Percentiles rank a stretch among this genome's conserved stretches.
phyloP scores from a whole-genome alignment of 2,113 vertebrate species.

The Bambusicola thoracicus region DNA sequence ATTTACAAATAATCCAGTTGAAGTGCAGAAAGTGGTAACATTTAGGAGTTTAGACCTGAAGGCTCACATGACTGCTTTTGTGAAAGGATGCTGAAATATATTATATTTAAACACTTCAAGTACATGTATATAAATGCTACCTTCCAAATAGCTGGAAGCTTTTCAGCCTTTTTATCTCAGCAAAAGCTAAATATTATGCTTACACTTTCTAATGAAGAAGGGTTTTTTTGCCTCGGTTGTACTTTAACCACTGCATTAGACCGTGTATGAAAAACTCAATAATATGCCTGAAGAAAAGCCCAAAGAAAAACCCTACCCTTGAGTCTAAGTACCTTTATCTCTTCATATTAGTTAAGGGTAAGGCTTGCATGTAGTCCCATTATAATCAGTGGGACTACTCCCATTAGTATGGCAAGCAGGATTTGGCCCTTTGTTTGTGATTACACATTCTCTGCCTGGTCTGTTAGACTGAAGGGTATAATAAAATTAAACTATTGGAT shows the following conservation, averaged over 20 bases:
- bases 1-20: not conserved
- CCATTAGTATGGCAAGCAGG: conserved; percentile 54
- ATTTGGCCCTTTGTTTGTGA: conserved; percentile 70
- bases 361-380: conserved; percentile 33
- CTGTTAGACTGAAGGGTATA: conserved; percentile 70
- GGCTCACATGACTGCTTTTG: not conserved
- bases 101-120: not conserved
- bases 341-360: conserved; percentile 55
- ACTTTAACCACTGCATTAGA: not conserved
- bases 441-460: conserved; percentile 67
- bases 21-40: not conserved
- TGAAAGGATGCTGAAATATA: not conserved
- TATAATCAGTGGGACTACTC: conserved; percentile 59
- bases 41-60: not conserved
- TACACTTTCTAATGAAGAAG: not conserved
- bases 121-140: not conserved
- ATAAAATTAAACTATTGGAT: conserved; percentile 79
- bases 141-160: not conserved
- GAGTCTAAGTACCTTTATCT: conserved; percentile 32
- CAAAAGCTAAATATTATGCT: not conserved
- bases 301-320: not conserved
- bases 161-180: not conserved
- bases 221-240: not conserved
- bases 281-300: conserved; percentile 2
- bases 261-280: conserved; percentile 5